These are phyloP conservation scores for Thymelicus sylvestris DNA, from an alignment of 2,888 invertebrate species.

Conservation along the genomic window DNA sequence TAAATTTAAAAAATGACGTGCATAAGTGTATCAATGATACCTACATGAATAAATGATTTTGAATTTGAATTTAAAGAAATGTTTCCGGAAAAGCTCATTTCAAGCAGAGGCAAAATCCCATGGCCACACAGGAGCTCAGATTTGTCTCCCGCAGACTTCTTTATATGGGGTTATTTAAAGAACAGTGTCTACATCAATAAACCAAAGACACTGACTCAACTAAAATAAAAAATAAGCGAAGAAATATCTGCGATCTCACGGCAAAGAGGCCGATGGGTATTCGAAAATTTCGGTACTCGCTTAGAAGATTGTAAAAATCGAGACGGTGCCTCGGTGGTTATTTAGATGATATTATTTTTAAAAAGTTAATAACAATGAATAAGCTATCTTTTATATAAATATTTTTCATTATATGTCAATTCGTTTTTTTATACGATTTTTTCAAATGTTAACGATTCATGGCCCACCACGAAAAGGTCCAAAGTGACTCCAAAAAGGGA, in stretches of 20 bases:
- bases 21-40: too few species aligned
- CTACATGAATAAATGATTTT: too few species aligned
- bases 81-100: conserved; percentile 41
- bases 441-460: too few species aligned
- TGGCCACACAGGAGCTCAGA: conserved; percentile 45
- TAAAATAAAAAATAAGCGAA: conserved; percentile 40
- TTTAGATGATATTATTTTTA: conserved; percentile 36
- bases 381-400: conserved; percentile 10
- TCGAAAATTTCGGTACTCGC: conserved; percentile 39
- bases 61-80: too few species aligned
- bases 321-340: conserved; percentile 38
- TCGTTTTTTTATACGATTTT: background rate
- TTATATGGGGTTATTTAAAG: conserved; percentile 39
- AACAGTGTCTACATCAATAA: conserved; percentile 40
- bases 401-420: background rate
- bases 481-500: too few species aligned
- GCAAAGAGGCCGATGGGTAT: conserved; percentile 28
- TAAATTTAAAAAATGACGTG: too few species aligned
- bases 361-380: conserved; percentile 30
- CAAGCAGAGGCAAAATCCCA: conserved; percentile 41
- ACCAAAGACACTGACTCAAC: conserved; percentile 35
- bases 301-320: conserved; percentile 39
- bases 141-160: conserved; percentile 40
- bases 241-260: conserved; percentile 42
- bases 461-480: too few species aligned